Conservation (phyloP, 2,113 vertebrate species). For the Paradoxurus hermaphroditus region DNA sequence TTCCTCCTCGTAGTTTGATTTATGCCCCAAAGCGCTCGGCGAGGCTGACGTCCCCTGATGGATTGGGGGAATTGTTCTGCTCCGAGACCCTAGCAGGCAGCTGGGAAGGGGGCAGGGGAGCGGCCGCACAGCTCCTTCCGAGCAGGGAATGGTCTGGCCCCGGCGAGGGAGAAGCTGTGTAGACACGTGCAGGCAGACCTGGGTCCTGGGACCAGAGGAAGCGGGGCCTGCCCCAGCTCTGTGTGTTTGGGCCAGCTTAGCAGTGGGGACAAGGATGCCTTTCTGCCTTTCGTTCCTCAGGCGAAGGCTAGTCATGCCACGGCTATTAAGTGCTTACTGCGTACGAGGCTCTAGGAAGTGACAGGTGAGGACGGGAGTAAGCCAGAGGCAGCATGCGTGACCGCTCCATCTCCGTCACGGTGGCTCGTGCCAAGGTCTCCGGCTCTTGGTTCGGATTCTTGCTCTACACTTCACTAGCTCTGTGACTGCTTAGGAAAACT, state of each 20-base stretch:
- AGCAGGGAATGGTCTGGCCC: neutral
- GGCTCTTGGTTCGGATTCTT: neutral
- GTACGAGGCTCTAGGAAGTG: neutral
- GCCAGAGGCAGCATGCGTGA: accelerated
- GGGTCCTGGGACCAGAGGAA: neutral
- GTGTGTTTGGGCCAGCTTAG: neutral
- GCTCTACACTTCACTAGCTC: neutral
- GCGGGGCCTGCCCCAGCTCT: neutral
- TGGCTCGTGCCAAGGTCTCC: neutral
- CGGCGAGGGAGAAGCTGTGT: accelerated
- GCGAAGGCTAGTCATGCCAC: neutral
- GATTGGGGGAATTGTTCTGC: conserved; percentile 75
- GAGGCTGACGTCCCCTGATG: conserved; percentile 82
- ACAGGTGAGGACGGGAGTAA: accelerated
- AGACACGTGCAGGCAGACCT: accelerated
- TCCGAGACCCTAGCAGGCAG: conserved; percentile 54
- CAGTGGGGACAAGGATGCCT: accelerated
- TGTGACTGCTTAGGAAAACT: neutral
- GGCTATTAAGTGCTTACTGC: too few relatives aligned
- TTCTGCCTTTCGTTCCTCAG: neutral
- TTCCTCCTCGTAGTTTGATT: conserved; percentile 77
- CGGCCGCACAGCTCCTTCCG: neutral
- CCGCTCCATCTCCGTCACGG: accelerated
- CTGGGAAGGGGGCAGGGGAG: conserved; percentile 29
- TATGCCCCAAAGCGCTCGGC: conserved; percentile 69